Evolutionary conservation across 2,797 vertebrate species (phyloP), one percentile per base, ranked within the genome.

Genomic region (Acanthornis magna): DNA sequence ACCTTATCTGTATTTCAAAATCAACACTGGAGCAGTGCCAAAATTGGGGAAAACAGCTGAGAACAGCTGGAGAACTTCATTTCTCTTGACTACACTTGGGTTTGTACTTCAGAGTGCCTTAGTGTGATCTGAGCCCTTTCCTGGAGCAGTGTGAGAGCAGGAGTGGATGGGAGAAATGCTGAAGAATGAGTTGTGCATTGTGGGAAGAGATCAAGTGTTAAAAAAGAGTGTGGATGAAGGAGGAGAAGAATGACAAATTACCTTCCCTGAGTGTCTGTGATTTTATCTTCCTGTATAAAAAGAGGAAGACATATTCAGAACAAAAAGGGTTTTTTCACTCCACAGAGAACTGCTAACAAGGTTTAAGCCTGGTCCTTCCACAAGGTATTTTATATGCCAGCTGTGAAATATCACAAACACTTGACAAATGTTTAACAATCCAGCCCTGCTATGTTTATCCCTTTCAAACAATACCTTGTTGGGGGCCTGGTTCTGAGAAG

Each of bases 371-470:
- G 30, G 47, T 79, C 29, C 58, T 91, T 93, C 74, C 62, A 85
- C 77, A 47, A 71, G 58, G 74, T 85, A 91, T 97, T 96, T 96
- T 89, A 80, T 89, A 85, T 89, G 70, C 91, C 95, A 96, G 95
- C 93, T 97, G 94, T 92, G 79, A 96, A 97, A 92, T 96, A 93
- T 95, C 93, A 95, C 95, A 95, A 94, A 94, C 86, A 95, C 95
- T 92, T 97, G 92, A 93, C 94, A 96, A 94, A 95, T 91, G 77
- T 94, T 95, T 96, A 93, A 95, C 73, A 95, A 73, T 91, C 85
- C 88, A 93, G 86, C 48, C 68, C 77, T 82, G 51, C 73, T 94
- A 54, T 96, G 88, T 95, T 96, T 96, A 96, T 95, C 67, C 91
- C 70, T 94, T 93, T 91, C 84, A 93, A 95, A 94, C 90, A 97